Evolutionary conservation across 1,140 invertebrate species (phyloP), one percentile per base, ranked within the genome.

Genomic region (Catajapyx aquilonaris): DNA sequence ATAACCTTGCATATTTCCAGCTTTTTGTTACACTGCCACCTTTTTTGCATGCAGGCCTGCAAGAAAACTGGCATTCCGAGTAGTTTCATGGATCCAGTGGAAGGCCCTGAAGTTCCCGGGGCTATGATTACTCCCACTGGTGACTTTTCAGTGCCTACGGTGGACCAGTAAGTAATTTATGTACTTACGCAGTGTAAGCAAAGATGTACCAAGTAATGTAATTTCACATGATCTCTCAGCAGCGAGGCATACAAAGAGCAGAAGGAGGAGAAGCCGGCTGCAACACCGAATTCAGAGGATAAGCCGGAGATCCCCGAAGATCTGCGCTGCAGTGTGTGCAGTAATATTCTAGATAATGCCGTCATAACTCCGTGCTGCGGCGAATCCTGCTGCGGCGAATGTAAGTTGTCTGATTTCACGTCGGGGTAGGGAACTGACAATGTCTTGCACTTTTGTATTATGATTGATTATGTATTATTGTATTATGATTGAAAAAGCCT

Each of bases 371-470:
- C 86, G 1, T 97, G 93, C 52, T 98, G 91, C 59, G 90, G 87
- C n/a, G 87, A 87, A 56, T 93, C 87, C 18, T 96, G 90, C 60
- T 98, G 93, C 62, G 91, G 96, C 64, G 90, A 96, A 61, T 97
- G 91, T 85, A 71, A 71, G 75, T 60, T n/a, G n/a, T n/a, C n/a
- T n/a, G n/a, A n/a, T n/a, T n/a, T n/a, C n/a, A n/a, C n/a, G n/a
- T n/a, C n/a, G n/a, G n/a, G n/a, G n/a, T n/a, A n/a, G n/a, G n/a
- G n/a, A n/a, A n/a, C n/a, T n/a, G n/a, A n/a, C n/a, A n/a, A n/a
- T n/a, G n/a, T n/a, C n/a, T n/a, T n/a, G n/a, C n/a, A n/a, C n/a
- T n/a, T n/a, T n/a, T n/a, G n/a, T n/a, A n/a, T n/a, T n/a, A n/a
- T n/a, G n/a, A n/a, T n/a, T n/a, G n/a, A n/a, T n/a, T n/a, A n/a